phyloP scores from a whole-genome alignment of 2,888 invertebrate species.

The Drosophila subquinaria region DNA sequence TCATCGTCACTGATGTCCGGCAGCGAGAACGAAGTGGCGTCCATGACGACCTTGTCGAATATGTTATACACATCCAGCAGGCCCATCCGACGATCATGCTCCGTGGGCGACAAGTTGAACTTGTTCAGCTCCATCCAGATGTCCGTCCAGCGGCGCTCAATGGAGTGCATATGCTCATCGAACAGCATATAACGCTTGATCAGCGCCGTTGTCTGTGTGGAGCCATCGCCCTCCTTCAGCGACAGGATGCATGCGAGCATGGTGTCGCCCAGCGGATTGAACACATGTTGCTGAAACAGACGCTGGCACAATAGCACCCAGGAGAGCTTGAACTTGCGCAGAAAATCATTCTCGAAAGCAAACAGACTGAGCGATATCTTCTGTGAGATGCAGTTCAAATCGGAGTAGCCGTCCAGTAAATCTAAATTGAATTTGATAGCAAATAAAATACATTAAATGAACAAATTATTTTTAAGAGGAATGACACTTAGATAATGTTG shows the following conservation, averaged over 20 bases:
- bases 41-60: conserved; percentile 83
- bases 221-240: conserved; percentile 83
- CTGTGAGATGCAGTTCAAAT: conserved; percentile 88
- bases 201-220: conserved; percentile 83
- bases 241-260: conserved; percentile 87
- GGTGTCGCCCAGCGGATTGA: conserved; percentile 87
- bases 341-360: conserved; percentile 88
- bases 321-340: conserved; percentile 88
- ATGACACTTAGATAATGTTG: background rate
- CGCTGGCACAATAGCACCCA: conserved; percentile 90
- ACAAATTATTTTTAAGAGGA: background rate
- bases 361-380: conserved; percentile 88
- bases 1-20: conserved; percentile 83
- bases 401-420: conserved; percentile 89
- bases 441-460: background rate
- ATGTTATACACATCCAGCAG: conserved; percentile 83
- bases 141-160: conserved; percentile 87
- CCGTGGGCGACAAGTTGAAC: conserved; percentile 83
- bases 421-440: conserved; percentile 82
- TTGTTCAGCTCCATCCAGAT: conserved; percentile 85
- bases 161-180: conserved; percentile 87
- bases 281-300: conserved; percentile 87
- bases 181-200: conserved; percentile 87
- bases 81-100: conserved; percentile 83
- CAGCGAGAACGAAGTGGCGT: conserved; percentile 81